Conservation (phyloP, 1,140 invertebrate genomes). For the Forficula auricularia region DNA sequence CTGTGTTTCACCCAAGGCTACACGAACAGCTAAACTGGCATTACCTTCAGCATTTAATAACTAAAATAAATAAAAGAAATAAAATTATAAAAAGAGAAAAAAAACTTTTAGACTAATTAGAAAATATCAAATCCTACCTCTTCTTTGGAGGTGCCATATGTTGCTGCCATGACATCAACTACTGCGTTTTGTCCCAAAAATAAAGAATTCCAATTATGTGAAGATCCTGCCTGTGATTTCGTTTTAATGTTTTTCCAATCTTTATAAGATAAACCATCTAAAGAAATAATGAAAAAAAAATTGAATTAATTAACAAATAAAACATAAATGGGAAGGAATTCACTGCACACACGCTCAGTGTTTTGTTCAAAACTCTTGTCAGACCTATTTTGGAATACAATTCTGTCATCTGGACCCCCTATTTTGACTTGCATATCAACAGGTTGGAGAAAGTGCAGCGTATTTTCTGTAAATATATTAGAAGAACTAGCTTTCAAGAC, state of each 20-base stretch:
- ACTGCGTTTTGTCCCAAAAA: conserved; percentile 90
- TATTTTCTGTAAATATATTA: too few relatives aligned
- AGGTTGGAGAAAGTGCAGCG: too few relatives aligned
- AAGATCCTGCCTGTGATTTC: conserved; percentile 56
- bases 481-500: too few relatives aligned
- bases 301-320: neutral
- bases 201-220: conserved; percentile 92
- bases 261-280: conserved; percentile 56
- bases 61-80: conserved; percentile 14
- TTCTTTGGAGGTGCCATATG: conserved; percentile 75
- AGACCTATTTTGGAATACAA: too few relatives aligned
- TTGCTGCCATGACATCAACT: conserved; percentile 74
- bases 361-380: too few relatives aligned
- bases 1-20: conserved; percentile 94
- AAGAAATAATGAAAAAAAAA: conserved; percentile 6
- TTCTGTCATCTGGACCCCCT: too few relatives aligned
- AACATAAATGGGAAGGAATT: neutral
- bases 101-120: neutral
- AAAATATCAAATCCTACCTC: conserved; percentile 31
- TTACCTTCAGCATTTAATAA: conserved; percentile 28
- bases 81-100: neutral
- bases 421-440: too few relatives aligned
- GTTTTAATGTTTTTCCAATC: conserved; percentile 65
- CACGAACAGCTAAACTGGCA: conserved; percentile 70
- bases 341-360: too few relatives aligned